Base-by-base conservation (phyloP, 1,140 invertebrate species). In the Leptinotarsa undecemlineata region DNA sequence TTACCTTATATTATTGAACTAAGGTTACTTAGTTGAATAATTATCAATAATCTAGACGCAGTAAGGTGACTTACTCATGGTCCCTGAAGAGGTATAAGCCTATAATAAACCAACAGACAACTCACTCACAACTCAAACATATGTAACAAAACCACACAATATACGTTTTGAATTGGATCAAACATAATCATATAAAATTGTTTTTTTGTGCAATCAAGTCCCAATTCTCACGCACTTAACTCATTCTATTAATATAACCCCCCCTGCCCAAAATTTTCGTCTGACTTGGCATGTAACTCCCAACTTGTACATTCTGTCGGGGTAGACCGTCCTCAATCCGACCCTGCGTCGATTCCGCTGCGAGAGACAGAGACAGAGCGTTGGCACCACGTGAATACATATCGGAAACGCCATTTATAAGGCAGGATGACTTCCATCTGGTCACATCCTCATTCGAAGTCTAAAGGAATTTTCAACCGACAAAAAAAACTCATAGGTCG, bases 371-470 rank as follows among this genome's bases (percentile, higher is more conserved):
- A 26, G 42, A 26, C 26, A 47, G 33, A 69, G 76, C 75, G 74
- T 72, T 57, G 76, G 63, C 42, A 68, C 66, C 66, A 68, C 66
- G 66, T 68, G 66, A 68, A 68, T 68, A 68, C 33, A 68, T 76
- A 57, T 57, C 79, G 79, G 79, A 80, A 80, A 78, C 79, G 74
- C 78, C 78, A 80, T 74, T 80, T 80, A 80, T 78, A 77, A 69
- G 77, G 77, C 79, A 80, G 79, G 79, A 80, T 80, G 79, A 80
- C 78, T 80, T 80, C 79, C 79, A 80, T 80, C 77, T 80, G 78
- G 75, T 75, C 76, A 79, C 79, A 80, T 80, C 79, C 79, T 80
- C 79, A 80, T 80, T 79, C 77, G 74, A 76, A 76, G 71, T 74
- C 74, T 33, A 74, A 80, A 74, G 77, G 73, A 80, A 75, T 78